Conservation (phyloP, 2,797 vertebrate genomes). For the Cyclopterus lumpus region DNA sequence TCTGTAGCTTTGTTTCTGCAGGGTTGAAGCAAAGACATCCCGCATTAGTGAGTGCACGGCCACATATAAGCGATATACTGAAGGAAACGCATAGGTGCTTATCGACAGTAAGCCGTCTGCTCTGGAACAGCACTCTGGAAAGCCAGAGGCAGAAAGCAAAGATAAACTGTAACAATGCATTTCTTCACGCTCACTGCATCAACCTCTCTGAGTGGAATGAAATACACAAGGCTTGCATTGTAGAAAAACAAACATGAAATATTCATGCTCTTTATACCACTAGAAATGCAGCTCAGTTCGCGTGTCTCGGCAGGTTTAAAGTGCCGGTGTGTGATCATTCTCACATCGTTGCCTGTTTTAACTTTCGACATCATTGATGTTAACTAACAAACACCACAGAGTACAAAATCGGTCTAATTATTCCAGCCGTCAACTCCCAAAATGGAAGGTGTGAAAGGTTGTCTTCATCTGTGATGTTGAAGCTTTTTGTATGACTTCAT, state of each 20-base stretch:
- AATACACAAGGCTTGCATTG: not conserved
- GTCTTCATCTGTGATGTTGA: conserved; percentile 14
- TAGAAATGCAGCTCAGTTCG: conserved; percentile 3
- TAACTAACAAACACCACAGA: not conserved
- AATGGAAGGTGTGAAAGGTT: not conserved
- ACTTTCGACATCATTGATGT: conserved; percentile 3
- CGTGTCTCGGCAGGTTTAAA: not conserved
- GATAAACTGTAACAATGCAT: conserved; percentile 32
- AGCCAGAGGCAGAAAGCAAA: conserved; percentile 20
- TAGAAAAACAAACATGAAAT: conserved; percentile 30
- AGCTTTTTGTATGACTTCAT: not conserved
- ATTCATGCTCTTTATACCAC: conserved; percentile 19
- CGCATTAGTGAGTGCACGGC: not conserved
- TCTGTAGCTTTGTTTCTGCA: not conserved
- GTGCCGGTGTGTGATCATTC: not conserved
- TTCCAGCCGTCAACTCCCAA: not conserved
- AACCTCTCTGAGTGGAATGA: conserved; percentile 7
- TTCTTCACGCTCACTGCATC: conserved; percentile 8
- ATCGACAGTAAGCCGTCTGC: conserved; percentile 25
- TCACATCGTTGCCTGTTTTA: not conserved
- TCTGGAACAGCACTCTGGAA: not conserved
- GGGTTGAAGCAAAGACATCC: not conserved
- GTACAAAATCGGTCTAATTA: not conserved
- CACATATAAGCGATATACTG: conserved; percentile 8
- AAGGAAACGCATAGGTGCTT: conserved; percentile 17